Percentiles rank a stretch among this genome's conserved stretches.
Evolutionary conservation across 30 jellyfish, hydroid and myxozoan species (phyloP).

Genomic region (Haliclystus octoradiatus): DNA sequence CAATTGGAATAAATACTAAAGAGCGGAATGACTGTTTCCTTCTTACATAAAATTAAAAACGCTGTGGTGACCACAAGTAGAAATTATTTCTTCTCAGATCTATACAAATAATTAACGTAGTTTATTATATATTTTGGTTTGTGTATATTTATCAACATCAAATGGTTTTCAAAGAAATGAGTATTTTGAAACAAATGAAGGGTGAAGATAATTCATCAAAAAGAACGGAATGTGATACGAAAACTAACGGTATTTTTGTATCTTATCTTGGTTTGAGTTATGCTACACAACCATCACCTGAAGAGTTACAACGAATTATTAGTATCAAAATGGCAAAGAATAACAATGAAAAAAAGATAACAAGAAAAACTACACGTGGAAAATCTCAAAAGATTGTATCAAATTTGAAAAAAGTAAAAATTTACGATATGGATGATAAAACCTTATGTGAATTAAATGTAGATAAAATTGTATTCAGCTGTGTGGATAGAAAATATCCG

Average conservation of each 20-base stretch:
- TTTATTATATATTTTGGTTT: too few relatives aligned
- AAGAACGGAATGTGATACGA: not conserved
- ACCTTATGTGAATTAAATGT: constrained; percentile 13
- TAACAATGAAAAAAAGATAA: constrained; percentile 9
- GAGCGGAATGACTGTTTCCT: too few relatives aligned
- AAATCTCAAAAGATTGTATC: too few relatives aligned
- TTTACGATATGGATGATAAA: constrained; percentile 4
- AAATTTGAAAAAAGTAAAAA: not conserved
- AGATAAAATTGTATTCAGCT: constrained; percentile 61
- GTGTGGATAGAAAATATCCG: constrained; percentile 79
- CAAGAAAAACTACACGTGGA: constrained; percentile 14
- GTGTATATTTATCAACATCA: too few relatives aligned
- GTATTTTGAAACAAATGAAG: not conserved
- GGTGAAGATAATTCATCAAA: not conserved
- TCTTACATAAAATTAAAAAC: too few relatives aligned
- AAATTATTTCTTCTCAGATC: too few relatives aligned
- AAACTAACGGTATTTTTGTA: constrained; percentile 12
- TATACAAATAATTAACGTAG: too few relatives aligned
- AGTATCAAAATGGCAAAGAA: constrained; percentile 10
- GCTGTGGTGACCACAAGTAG: too few relatives aligned
- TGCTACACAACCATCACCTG: constrained; percentile 32
- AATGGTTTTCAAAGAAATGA: too few relatives aligned
- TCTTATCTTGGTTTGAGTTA: constrained; percentile 22
- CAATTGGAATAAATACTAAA: too few relatives aligned
- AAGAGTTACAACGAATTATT: constrained; percentile 28